phyloP scores from a whole-genome alignment of 2,888 invertebrate species.

The Acleris holmiana region DNA sequence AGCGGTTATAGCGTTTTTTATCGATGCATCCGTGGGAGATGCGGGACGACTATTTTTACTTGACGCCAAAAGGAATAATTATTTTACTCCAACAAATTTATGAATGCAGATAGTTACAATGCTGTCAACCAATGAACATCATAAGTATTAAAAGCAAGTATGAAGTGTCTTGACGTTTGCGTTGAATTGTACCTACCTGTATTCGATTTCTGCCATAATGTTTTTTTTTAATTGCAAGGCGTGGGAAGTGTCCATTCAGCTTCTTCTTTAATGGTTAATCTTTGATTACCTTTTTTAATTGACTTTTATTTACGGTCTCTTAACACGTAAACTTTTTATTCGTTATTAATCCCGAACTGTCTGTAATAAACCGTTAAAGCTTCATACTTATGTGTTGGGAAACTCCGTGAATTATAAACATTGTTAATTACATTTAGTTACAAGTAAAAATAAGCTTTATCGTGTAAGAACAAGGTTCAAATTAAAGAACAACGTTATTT shows the following conservation, averaged over 20 bases:
- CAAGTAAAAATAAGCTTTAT: background rate
- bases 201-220: slow-evolving; percentile 27
- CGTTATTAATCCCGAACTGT: slow-evolving; percentile 15
- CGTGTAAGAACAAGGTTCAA: background rate
- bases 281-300: slow-evolving; percentile 8
- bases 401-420: slow-evolving; percentile 19
- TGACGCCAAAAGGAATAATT: slow-evolving; percentile 30
- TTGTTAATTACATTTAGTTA: slow-evolving; percentile 8
- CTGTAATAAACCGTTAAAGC: slow-evolving; percentile 5
- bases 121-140: background rate
- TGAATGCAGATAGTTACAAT: background rate
- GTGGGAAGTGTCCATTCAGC: slow-evolving; percentile 32
- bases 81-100: slow-evolving; percentile 18
- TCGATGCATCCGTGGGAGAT: slow-evolving; percentile 35
- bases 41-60: slow-evolving; percentile 32
- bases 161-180: slow-evolving; percentile 1
- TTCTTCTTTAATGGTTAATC: slow-evolving; percentile 15
- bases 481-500: slow-evolving; percentile 4
- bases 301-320: slow-evolving; percentile 4
- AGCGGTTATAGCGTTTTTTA: slow-evolving; percentile 29
- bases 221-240: slow-evolving; percentile 30
- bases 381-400: slow-evolving; percentile 12
- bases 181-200: slow-evolving; percentile 9
- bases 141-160: background rate
- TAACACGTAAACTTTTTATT: slow-evolving; percentile 16